Percentiles rank a stretch among this genome's conserved stretches.
Conservation (phyloP, 2,888 invertebrate species). For the Caenorhabditis afra region DNA sequence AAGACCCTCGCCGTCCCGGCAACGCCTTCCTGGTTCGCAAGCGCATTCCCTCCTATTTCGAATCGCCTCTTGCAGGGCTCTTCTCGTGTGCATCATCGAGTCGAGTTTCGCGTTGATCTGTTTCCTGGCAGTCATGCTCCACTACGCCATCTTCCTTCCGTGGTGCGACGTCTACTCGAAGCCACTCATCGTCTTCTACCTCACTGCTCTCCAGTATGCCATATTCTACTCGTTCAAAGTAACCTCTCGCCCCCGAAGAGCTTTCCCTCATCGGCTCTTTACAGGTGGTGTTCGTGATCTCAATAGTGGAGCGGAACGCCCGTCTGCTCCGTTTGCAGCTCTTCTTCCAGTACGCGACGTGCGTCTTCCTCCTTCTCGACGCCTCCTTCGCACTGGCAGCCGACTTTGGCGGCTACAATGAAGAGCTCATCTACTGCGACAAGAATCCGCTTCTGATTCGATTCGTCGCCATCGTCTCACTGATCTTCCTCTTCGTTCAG, state of each 20-base stretch:
- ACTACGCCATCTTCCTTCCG: conserved; percentile 74
- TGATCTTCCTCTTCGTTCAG: conserved; percentile 78
- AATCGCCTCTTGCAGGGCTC: conserved; percentile 68
- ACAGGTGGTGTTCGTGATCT: conserved; percentile 78
- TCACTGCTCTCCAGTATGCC: conserved; percentile 75
- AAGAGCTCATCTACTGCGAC: conserved; percentile 69
- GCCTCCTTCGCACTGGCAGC: conserved; percentile 79
- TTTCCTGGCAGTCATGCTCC: conserved; percentile 74
- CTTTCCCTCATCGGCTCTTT: no score
- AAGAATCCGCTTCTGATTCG: conserved; percentile 77
- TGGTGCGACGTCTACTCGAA: conserved; percentile 67
- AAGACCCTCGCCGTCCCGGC: conserved; percentile 72
- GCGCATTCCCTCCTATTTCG: background rate
- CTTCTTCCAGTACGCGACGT: conserved; percentile 79
- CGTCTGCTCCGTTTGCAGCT: conserved; percentile 77
- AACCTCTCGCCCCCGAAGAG: no score
- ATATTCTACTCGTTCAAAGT: conserved; percentile 79
- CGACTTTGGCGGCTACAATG: conserved; percentile 80
- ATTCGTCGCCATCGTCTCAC: conserved; percentile 77
- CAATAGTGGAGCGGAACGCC: conserved; percentile 73
- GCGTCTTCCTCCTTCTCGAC: conserved; percentile 79
- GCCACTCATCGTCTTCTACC: conserved; percentile 73
- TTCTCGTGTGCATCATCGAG: conserved; percentile 77
- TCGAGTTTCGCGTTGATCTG: conserved; percentile 73
- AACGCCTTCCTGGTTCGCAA: conserved; percentile 75